These are phyloP conservation scores for Sturnus vulgaris DNA, from an alignment of 2,113 vertebrate genomes.

Conservation along the genomic window DNA sequence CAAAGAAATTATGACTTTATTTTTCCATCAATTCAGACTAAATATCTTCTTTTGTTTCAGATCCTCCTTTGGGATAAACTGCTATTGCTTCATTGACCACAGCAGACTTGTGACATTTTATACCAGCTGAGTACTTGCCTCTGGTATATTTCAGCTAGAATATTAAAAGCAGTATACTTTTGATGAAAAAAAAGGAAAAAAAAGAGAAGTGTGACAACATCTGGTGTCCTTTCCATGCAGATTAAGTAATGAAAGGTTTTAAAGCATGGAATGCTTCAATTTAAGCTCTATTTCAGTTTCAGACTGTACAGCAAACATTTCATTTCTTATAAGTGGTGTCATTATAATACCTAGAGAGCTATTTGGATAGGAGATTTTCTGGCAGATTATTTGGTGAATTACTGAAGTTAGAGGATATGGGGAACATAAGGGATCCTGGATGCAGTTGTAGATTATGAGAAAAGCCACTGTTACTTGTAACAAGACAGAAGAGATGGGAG, in stretches of 20 bases:
- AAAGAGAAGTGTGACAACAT: neutral
- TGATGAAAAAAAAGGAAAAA: neutral
- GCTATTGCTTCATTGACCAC: neutral
- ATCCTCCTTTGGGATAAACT: neutral
- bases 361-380: neutral
- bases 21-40: neutral
- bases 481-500: neutral
- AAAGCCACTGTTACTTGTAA: neutral
- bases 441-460: neutral
- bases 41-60: neutral
- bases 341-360: neutral
- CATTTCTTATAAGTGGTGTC: neutral
- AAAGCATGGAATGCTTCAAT: neutral
- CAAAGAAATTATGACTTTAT: neutral
- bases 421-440: neutral
- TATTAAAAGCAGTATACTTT: neutral
- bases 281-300: neutral
- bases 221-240: neutral
- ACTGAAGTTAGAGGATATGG: neutral
- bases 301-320: neutral
- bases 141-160: neutral
- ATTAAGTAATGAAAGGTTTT: neutral
- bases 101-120: constrained; percentile 1
- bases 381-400: neutral
- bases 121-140: neutral